phyloP scores from a whole-genome alignment of 2,888 invertebrate genomes.

The Cheilosia scutellata region DNA sequence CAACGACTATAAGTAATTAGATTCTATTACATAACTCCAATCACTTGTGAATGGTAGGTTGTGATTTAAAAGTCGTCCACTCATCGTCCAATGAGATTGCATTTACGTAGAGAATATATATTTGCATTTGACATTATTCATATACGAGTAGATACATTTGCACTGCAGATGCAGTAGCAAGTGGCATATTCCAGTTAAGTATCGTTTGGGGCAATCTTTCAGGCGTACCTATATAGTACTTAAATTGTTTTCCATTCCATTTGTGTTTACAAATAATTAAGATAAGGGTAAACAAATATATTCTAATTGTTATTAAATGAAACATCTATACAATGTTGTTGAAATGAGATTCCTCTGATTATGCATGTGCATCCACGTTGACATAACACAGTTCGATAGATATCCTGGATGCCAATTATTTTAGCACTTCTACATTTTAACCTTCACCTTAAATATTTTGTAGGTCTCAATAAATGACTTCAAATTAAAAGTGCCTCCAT shows the following conservation, averaged over 20 bases:
- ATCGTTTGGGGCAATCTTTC: background rate
- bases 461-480: too few species aligned
- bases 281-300: too few species aligned
- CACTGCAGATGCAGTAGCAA: background rate
- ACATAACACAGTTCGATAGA: too few species aligned
- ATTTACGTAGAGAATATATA: slow-evolving; percentile 5
- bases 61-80: slow-evolving; percentile 7
- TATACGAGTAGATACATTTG: background rate
- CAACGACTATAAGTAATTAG: slow-evolving; percentile 12
- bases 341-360: too few species aligned
- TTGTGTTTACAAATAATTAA: too few species aligned
- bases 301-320: too few species aligned
- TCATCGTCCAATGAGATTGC: background rate
- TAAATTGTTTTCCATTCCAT: background rate
- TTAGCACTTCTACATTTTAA: too few species aligned
- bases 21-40: slow-evolving; percentile 25
- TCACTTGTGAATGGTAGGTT: slow-evolving; percentile 16
- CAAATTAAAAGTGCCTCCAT: too few species aligned
- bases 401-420: too few species aligned
- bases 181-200: slow-evolving; percentile 6
- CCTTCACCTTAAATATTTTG: too few species aligned
- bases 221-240: background rate
- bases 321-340: too few species aligned
- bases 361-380: too few species aligned
- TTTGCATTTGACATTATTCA: slow-evolving; percentile 21